Base-by-base conservation (phyloP, 2,797 vertebrate genomes). In the Cyprinella venusta region DNA sequence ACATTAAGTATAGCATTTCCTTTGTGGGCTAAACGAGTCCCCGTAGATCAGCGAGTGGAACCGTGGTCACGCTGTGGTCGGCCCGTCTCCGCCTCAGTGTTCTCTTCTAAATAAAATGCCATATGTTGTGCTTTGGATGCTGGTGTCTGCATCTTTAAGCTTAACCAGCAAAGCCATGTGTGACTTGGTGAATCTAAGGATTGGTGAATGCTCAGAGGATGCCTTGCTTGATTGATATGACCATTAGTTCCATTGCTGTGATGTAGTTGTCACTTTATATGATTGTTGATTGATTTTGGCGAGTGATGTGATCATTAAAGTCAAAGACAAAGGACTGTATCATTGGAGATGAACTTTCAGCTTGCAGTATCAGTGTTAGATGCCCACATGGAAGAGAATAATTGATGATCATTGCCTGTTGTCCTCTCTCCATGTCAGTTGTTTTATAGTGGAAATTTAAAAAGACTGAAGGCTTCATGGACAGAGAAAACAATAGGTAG, bases 1-100 rank as follows among this genome's bases (percentile, higher is more conserved):
- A 90, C 90, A 90, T 92, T 92, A 93, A 88, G 88, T 65, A 82
- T 42, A 75, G 89, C 86, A 88, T 89, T 91, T 86, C 83, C 86
- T 88, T 71, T 86, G 89, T 83, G 82, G 88, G 70, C 84, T 86
- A 88, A 92, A 91, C 78, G 85, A 91, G 88, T 92, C 89, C 86
- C 90, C 18, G 7, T 87, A 88, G 91, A 86, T 70, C 59, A 74
- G 54, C 54, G 64, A 83, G 45, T 42, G 81, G 74, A 77, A 79
- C 33, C 30, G 45, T 61, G 80, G 85, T 77, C 69, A 77, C 30
- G 40, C 63, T 75, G 74, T 63, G 78, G 78, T 85, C 38, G 8
- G 54, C 19, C 18, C 33, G 24, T 38, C 24, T 76, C 36, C 2
- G 30, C 21, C 40, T 64, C 21, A 6, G 24, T 61, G 38, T 65